Conservation (phyloP, 2,113 vertebrate species). For the Alouatta palliata region DNA sequence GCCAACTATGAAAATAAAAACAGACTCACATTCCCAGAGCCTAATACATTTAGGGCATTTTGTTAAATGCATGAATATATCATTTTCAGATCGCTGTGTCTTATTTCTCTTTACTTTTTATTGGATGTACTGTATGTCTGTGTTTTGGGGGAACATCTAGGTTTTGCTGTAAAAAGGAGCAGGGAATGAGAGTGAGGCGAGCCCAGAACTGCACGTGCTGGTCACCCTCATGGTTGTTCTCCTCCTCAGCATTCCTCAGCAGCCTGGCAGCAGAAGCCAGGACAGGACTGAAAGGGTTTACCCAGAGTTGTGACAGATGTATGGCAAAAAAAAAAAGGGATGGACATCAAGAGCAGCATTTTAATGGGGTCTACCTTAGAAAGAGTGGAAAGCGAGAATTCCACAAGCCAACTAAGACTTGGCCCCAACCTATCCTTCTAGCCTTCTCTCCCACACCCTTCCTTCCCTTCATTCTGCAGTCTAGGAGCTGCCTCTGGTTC, state of each 20-base stretch:
- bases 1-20: slow-evolving; percentile 29
- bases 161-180: not conserved
- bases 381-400: not conserved
- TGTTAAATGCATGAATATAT: not conserved
- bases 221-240: not conserved
- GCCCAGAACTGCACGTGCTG: not conserved
- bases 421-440: not conserved
- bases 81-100: not conserved
- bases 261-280: not conserved
- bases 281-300: not conserved
- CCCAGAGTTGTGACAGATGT: not conserved
- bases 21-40: not conserved
- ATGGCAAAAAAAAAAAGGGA: not conserved
- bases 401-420: too few relatives aligned
- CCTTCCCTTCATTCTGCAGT: not conserved
- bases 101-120: not conserved
- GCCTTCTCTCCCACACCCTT: not conserved
- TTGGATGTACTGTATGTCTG: not conserved
- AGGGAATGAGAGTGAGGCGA: not conserved
- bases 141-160: not conserved
- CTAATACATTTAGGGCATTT: slow-evolving; percentile 11
- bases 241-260: too few relatives aligned
- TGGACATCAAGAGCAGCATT: not conserved
- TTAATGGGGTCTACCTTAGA: not conserved
- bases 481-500: not conserved